A percentile compares a stretch with the other conserved stretches of the same genome.
Conservation (phyloP, 2,888 invertebrate genomes). For the Acrobasis repandana region DNA sequence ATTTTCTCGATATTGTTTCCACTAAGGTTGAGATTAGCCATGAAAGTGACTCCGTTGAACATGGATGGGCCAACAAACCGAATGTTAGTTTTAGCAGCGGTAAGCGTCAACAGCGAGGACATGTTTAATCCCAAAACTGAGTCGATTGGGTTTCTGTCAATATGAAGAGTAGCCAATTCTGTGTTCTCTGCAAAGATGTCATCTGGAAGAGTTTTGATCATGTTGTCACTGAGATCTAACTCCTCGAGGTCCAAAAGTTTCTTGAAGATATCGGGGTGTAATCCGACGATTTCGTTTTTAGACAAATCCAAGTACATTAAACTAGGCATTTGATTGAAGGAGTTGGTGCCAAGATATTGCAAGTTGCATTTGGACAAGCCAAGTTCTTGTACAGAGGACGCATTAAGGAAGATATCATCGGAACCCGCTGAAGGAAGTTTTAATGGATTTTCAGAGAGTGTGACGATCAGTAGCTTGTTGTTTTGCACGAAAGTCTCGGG, state of each 20-base stretch:
- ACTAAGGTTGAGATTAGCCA: conserved; percentile 86
- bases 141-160: conserved; percentile 87
- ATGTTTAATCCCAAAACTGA: conserved; percentile 84
- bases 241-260: conserved; percentile 86
- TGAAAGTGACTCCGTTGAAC: conserved; percentile 84
- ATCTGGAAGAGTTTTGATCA: conserved; percentile 83
- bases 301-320: conserved; percentile 87
- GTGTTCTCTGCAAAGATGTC: conserved; percentile 86
- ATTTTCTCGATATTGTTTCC: conserved; percentile 87
- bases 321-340: conserved; percentile 85
- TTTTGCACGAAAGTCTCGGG: conserved; percentile 87
- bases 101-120: conserved; percentile 85
- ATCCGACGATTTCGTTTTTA: conserved; percentile 85
- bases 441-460: conserved; percentile 86
- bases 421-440: conserved; percentile 68
- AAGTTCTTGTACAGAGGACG: conserved; percentile 86
- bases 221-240: conserved; percentile 88
- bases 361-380: conserved; percentile 88
- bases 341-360: conserved; percentile 84
- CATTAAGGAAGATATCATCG: conserved; percentile 80
- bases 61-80: conserved; percentile 85
- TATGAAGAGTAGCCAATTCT: conserved; percentile 86
- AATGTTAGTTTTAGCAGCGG: conserved; percentile 87
- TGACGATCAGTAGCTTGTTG: conserved; percentile 85
- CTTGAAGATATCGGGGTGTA: conserved; percentile 84